Evolutionary conservation across 1,140 invertebrate species (phyloP).

Genomic region (Atta colombica): DNA sequence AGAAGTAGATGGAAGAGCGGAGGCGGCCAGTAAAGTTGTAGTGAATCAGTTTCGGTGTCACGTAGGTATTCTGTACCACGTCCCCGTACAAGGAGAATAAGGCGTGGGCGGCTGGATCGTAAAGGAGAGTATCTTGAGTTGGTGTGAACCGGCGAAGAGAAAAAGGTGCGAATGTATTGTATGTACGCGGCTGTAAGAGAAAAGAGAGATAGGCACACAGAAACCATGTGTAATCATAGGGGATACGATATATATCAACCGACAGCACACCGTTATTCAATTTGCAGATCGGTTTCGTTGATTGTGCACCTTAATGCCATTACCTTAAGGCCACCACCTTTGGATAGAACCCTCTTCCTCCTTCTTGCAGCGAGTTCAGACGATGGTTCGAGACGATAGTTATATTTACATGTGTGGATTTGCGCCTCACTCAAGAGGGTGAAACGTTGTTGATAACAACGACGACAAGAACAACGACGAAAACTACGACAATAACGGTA

Average conservation of each 20-base stretch:
- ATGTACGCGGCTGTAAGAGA: not conserved
- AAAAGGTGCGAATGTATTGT: not conserved
- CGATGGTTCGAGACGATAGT: constrained; percentile 66
- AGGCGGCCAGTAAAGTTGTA: constrained; percentile 64
- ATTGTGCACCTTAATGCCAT: constrained; percentile 83
- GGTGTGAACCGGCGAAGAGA: not conserved
- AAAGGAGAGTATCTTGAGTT: constrained; percentile 3
- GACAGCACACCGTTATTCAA: constrained; percentile 81
- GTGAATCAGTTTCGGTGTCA: constrained; percentile 79
- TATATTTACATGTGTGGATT: constrained; percentile 68
- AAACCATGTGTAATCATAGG: not conserved
- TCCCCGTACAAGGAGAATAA: constrained; percentile 62
- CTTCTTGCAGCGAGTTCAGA: constrained; percentile 25
- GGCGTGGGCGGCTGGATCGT: constrained; percentile 13
- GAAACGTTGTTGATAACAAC: not conserved
- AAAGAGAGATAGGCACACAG: constrained; percentile 61
- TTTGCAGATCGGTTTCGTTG: constrained; percentile 82
- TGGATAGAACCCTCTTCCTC: constrained; percentile 65
- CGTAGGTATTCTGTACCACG: constrained; percentile 76
- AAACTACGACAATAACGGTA: not conserved
- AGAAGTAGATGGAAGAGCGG: not conserved
- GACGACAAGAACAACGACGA: not conserved
- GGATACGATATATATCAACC: constrained; percentile 82
- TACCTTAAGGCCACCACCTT: constrained; percentile 77
- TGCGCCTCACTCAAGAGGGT: constrained; percentile 12